A percentile compares a stretch with the other conserved stretches of the same genome.
Conservation (phyloP, 2,113 vertebrate species). For the Tragelaphus scriptus region DNA sequence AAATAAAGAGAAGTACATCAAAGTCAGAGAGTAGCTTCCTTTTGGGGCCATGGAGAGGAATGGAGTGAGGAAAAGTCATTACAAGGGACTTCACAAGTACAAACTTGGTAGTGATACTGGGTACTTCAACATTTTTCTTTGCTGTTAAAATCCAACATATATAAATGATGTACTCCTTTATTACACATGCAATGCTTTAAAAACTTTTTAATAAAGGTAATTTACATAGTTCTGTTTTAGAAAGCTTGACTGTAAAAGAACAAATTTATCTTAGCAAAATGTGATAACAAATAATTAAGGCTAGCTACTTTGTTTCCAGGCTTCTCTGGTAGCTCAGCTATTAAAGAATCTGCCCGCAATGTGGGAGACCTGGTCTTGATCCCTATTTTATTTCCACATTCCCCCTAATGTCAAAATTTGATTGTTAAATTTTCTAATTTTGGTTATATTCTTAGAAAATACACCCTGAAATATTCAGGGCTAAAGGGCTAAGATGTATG, state of each 20-base stretch:
- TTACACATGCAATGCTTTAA: background rate
- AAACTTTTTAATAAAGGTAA: background rate
- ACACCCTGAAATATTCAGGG: background rate
- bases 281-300: background rate
- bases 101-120: background rate
- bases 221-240: background rate
- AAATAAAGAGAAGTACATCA: background rate
- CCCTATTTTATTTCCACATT: background rate
- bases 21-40: background rate
- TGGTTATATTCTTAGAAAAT: background rate
- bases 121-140: background rate
- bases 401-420: background rate
- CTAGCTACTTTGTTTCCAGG: background rate
- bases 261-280: background rate
- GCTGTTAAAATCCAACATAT: background rate
- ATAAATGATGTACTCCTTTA: background rate
- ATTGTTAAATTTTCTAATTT: background rate
- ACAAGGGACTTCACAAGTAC: background rate
- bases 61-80: background rate
- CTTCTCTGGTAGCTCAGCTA: background rate
- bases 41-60: background rate
- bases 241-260: background rate
- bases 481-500: background rate
- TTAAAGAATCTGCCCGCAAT: background rate
- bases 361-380: background rate